Base-by-base conservation (phyloP, 30 jellyfish, hydroid and myxozoan species). In the Turritopsis dohrnii region DNA sequence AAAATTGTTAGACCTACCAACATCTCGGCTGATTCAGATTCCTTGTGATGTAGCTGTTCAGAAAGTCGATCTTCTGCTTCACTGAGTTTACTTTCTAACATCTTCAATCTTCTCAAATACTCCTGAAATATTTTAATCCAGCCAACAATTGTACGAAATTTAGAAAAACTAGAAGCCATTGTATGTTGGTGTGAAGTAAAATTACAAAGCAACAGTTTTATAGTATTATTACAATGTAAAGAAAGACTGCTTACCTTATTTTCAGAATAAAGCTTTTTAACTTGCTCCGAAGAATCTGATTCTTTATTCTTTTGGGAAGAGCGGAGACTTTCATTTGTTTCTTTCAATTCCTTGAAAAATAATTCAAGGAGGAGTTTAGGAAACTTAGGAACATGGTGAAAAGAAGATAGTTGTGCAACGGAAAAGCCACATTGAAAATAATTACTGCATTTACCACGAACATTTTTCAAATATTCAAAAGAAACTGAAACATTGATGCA, bases 31-130 rank as follows among this genome's bases (percentile, higher is more conserved):
- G 54, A 53, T 7, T 80, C 83, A 52, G 79, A 19, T 31, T 80
- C 83, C 65, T 80, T 31, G 0, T 52, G 52, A 21, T 22, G 81
- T 16, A 22, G 86, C 9, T 29, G 77, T 53, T 80, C 82, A 16
- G 87, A 80, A 21, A 18, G 65, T 80, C 60, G 54, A 53, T 80
- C 29, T 53, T 80, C 87, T 52, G 87, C 65, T 53, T 80, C 87
- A 4, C 29, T 5, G 41, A 80, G 28, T 53, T 60, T 53, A 16
- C 65, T 84, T 53, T 80, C 87, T 3, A 80, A 29, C 52, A 52
- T 22, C 65, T 65, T 53, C 52, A 80, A 23, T 8, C 28, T 53
- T 25, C 26, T 53, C 26, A 31, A 53, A 19, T 21, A 21, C 0
- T 80, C 87, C 87, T 80, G 23, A 25, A 22, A 74, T 1, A 69